Evolutionary conservation across 2,797 vertebrate genomes (phyloP).

Genomic region (Tolypeutes matacus): DNA sequence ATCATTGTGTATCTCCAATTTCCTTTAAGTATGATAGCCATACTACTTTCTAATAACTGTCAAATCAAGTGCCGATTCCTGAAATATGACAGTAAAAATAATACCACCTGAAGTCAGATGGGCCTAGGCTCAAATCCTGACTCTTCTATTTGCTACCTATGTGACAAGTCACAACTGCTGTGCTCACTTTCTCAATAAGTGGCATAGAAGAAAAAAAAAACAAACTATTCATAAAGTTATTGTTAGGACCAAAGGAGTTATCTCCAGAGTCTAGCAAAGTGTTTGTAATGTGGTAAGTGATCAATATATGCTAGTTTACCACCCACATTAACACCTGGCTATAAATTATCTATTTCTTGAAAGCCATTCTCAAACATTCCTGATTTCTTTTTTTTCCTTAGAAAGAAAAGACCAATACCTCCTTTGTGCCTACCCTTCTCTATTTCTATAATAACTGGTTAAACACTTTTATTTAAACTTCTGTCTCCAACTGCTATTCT

Average conservation of each 20-base stretch:
- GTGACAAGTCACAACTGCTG: background rate
- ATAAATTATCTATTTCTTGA: background rate
- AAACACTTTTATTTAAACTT: background rate
- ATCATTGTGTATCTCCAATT: background rate
- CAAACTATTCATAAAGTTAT: background rate
- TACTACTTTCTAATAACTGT: background rate
- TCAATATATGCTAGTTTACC: background rate
- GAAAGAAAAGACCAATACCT: background rate
- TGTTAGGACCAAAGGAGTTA: background rate
- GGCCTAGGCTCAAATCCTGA: background rate
- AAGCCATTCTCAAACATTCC: background rate
- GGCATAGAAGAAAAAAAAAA: background rate
- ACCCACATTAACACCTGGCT: background rate
- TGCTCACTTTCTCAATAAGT: background rate
- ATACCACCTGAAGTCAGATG: background rate
- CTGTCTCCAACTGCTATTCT: background rate
- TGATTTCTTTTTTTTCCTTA: background rate
- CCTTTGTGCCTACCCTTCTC: background rate
- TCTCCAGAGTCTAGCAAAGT: background rate
- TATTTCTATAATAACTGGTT: background rate
- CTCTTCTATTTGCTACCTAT: background rate
- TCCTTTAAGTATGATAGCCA: background rate
- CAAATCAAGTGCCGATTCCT: background rate
- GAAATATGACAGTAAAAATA: background rate
- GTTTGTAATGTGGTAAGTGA: background rate